Conservation (phyloP, 2,888 invertebrate species). For the Orchesellides sinensis region DNA sequence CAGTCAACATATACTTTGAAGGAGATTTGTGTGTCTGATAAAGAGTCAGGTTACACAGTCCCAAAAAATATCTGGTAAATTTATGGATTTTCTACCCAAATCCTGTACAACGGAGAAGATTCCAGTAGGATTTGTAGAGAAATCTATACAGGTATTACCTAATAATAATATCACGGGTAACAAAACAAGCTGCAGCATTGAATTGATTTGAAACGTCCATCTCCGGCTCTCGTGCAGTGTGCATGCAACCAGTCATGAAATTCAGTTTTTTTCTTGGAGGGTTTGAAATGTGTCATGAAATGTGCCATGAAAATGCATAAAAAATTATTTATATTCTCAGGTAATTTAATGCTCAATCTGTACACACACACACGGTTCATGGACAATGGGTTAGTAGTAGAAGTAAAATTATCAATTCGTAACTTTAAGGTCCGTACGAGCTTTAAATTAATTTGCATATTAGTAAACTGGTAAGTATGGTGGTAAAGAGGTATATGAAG, state of each 20-base stretch:
- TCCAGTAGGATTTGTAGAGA: too few species aligned
- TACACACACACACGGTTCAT: not conserved
- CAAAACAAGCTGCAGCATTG: too few species aligned
- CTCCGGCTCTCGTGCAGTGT: not conserved
- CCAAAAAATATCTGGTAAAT: not conserved
- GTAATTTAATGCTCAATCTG: not conserved
- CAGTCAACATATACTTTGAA: not conserved
- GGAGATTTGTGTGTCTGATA: slow-evolving; percentile 7
- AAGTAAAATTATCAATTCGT: too few species aligned
- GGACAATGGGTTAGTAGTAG: not conserved
- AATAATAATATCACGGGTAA: too few species aligned
- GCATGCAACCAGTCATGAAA: slow-evolving; percentile 1
- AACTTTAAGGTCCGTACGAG: too few species aligned
- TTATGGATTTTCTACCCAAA: slow-evolving; percentile 26
- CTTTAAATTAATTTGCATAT: too few species aligned
- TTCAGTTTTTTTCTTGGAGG: not conserved
- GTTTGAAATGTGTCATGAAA: slow-evolving; percentile 13
- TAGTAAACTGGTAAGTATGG: too few species aligned
- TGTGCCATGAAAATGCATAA: not conserved
- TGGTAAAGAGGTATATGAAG: too few species aligned
- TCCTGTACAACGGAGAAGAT: too few species aligned
- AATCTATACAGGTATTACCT: too few species aligned
- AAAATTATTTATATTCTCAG: slow-evolving; percentile 1
- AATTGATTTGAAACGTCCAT: too few species aligned
- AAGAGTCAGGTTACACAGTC: slow-evolving; percentile 1